Evolutionary conservation across 2,113 vertebrate species (phyloP), one percentile per base, ranked within the genome.

Genomic region (Elachura formosa): DNA sequence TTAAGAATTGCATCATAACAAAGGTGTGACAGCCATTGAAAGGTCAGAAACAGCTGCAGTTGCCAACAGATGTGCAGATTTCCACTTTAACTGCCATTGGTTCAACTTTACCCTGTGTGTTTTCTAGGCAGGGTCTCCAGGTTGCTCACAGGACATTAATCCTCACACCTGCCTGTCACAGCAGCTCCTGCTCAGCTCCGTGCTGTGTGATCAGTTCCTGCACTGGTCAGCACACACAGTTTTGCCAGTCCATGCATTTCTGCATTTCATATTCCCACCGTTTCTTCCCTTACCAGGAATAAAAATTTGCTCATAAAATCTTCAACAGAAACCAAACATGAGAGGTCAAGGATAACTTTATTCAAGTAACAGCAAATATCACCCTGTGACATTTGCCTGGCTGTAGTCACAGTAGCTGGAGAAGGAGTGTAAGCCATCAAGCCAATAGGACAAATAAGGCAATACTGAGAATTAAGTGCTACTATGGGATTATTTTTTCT

Each of bases 401-500:
- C 84, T 89, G 62, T 41, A 73, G 78, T 61, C 78, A 87, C 78
- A 90, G 95, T 54, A 93, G 87, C 87, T 76, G 67, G 58, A 76
- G 69, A 67, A 87, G 49, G 28, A 80, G 55, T 28, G 40, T 14
- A 33, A 92, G 63, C 46, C 85, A n/a, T 66, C 75, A 80, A 82
- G 79, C 88, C 88, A 94, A 26, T 88, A 86, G 88, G 94, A 94
- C 94, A 96, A 96, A 93, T 93, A 96, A 96, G 95, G 95, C 88
- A 96, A 94, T 81, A 73, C 61, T 84, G 83, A 92, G 51, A 85
- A 95, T 94, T 92, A 88, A 95, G 46, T 92, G 95, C 88, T 95
- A 89, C 95, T 90, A 86, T 67, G 90, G 88, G 90, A 90, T 85
- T 82, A 34, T 85, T 95, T 95, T 87, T 95, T 66, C 77, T 80